These are phyloP conservation scores for western clawed frog (Xenopus tropicalis) DNA, from an alignment of 2,113 vertebrate species.

Conservation along the genomic window UCB_Xtro_10.0 CM004446.2:128988001-128988500, in stretches of 20 bases:
- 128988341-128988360: neutral
- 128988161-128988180: too few relatives aligned
- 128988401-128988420: neutral
- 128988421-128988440: neutral
- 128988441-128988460: neutral
- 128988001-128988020: too few relatives aligned
- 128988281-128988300: neutral
- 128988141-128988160: too few relatives aligned
- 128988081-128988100: too few relatives aligned
- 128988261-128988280: neutral
- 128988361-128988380: neutral
- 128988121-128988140: too few relatives aligned
- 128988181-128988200: too few relatives aligned
- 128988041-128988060: too few relatives aligned
- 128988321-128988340: neutral
- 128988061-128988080: too few relatives aligned
- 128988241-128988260: conserved; percentile 13
- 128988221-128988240: neutral
- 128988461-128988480: neutral
- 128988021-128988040: too few relatives aligned
- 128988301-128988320: neutral
- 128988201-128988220: too few relatives aligned
- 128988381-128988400: neutral
- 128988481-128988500: neutral
- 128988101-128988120: too few relatives aligned